Conservation (phyloP, 2,113 vertebrate species). For the Rhombomys opimus region DNA sequence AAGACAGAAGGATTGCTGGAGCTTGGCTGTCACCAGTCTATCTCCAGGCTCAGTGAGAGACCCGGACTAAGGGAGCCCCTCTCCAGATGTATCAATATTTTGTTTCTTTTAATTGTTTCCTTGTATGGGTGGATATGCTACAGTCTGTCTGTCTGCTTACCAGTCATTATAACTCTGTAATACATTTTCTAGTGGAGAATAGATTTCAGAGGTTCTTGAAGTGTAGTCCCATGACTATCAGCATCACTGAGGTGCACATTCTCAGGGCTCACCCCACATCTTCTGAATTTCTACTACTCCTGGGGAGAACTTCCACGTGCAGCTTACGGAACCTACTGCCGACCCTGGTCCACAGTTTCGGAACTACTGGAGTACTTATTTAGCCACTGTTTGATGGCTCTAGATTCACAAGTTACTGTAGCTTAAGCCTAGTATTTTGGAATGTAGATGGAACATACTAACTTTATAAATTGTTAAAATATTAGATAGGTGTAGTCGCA, state of each 20-base stretch:
- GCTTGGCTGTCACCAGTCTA: too few relatives aligned
- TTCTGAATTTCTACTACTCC: neutral
- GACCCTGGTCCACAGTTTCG: neutral
- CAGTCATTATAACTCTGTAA: neutral
- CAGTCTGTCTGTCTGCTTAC: neutral
- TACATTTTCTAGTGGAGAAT: neutral
- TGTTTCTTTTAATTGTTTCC: conserved; percentile 38
- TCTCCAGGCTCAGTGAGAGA: neutral
- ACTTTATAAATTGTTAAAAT: conserved; percentile 4
- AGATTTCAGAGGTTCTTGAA: neutral
- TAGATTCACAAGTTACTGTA: neutral
- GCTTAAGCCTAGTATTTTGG: neutral
- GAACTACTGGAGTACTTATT: neutral
- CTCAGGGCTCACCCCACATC: neutral
- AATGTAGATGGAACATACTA: neutral
- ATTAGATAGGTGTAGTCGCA: neutral
- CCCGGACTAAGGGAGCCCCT: neutral
- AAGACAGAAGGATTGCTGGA: neutral
- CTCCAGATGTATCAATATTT: neutral
- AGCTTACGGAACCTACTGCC: neutral
- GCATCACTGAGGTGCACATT: neutral
- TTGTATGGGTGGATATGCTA: neutral
- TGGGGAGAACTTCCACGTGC: neutral
- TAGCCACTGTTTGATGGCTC: neutral
- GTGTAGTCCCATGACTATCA: neutral